A percentile compares a stretch with the other conserved stretches of the same genome.
These are phyloP conservation scores for Gastrophryne carolinensis DNA, from an alignment of 2,797 vertebrate genomes.

Conservation along the genomic window DNA sequence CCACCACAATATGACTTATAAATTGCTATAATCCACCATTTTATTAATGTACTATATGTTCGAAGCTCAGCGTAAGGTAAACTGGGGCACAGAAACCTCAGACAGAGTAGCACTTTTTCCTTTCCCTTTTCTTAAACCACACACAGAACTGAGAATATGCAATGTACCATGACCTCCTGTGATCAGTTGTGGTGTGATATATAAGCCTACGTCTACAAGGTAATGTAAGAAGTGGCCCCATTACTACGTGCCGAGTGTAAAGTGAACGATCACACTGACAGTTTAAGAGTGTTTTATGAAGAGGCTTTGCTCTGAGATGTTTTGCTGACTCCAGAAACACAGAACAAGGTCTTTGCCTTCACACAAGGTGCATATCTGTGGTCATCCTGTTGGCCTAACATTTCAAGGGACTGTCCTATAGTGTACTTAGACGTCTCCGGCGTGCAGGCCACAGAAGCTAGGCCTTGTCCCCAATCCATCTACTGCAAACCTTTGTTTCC, in stretches of 20 bases:
- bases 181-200: slow-evolving; percentile 29
- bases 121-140: too few relatives aligned
- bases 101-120: too few relatives aligned
- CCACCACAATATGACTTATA: too few relatives aligned
- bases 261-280: slow-evolving; percentile 22
- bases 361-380: slow-evolving; percentile 46
- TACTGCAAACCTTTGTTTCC: slow-evolving; percentile 56
- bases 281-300: slow-evolving; percentile 31
- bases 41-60: too few relatives aligned
- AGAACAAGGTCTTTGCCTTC: neutral
- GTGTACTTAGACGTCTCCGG: slow-evolving; percentile 58
- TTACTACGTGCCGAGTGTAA: slow-evolving; percentile 27
- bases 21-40: too few relatives aligned
- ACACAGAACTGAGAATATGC: too few relatives aligned
- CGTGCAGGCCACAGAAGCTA: slow-evolving; percentile 52
- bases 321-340: slow-evolving; percentile 39
- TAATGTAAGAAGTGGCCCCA: slow-evolving; percentile 13
- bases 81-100: too few relatives aligned
- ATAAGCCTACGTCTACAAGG: neutral
- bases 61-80: too few relatives aligned
- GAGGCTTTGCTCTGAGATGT: slow-evolving; percentile 22
- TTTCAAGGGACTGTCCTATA: slow-evolving; percentile 54
- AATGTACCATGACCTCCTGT: neutral
- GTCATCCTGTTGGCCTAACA: slow-evolving; percentile 56
- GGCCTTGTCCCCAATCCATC: slow-evolving; percentile 52